phyloP scores from a whole-genome alignment of 1,140 invertebrate species.

The silkworm (Bombyx mori) region DNA sequence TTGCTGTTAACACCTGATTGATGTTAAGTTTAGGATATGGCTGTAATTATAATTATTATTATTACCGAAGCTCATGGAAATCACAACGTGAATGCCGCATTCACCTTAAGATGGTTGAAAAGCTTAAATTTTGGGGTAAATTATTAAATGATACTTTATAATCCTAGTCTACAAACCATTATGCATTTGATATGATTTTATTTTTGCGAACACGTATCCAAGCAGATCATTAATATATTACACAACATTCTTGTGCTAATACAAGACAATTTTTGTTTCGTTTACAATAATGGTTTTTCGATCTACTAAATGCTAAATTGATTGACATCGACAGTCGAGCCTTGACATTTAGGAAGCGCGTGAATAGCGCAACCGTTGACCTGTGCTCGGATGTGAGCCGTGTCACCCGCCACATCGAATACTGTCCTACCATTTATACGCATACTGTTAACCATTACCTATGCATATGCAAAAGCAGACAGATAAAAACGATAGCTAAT shows the following conservation, averaged over 20 bases:
- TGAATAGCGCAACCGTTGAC: conserved; percentile 46
- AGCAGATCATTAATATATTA: not conserved
- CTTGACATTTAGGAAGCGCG: conserved; percentile 58
- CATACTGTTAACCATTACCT: too few species aligned
- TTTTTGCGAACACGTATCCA: too few species aligned
- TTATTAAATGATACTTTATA: too few species aligned
- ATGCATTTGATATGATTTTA: too few species aligned
- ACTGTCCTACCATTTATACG: conserved; percentile 52
- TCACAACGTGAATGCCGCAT: too few species aligned
- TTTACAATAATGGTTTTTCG: not conserved
- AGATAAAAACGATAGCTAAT: not conserved
- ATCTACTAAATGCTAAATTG: conserved; percentile 23
- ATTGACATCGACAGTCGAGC: conserved; percentile 32
- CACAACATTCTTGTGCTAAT: not conserved
- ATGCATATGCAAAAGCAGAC: too few species aligned
- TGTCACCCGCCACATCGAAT: conserved; percentile 19
- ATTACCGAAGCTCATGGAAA: too few species aligned
- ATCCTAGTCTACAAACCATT: too few species aligned
- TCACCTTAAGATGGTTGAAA: too few species aligned
- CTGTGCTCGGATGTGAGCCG: conserved; percentile 42
- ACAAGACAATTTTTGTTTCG: not conserved
- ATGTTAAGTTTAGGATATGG: too few species aligned
- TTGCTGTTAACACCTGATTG: conserved; percentile 20
- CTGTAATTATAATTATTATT: too few species aligned
- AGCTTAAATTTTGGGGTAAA: too few species aligned